Evolutionary conservation across 2,113 vertebrate genomes (phyloP).

Genomic region (Eurypyga helias): DNA sequence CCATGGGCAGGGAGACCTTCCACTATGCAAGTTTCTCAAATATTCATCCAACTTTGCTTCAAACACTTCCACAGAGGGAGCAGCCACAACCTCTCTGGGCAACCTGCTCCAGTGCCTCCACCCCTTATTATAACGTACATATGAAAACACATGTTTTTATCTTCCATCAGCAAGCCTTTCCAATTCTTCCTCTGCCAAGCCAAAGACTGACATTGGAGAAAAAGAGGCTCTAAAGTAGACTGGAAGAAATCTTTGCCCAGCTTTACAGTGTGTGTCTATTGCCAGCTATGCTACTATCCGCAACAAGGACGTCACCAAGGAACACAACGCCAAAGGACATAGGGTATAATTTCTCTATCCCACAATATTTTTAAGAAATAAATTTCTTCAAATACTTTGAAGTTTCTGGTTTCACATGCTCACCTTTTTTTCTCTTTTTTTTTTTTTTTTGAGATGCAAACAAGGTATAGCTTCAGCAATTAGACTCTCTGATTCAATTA

Average conservation of each 20-base stretch:
- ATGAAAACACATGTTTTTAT: background rate
- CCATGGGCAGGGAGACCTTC: too few relatives aligned
- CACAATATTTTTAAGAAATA: background rate
- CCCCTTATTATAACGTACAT: background rate
- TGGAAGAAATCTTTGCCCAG: background rate
- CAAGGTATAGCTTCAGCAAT: background rate
- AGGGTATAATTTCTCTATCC: background rate
- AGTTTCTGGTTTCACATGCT: background rate
- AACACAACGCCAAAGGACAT: background rate
- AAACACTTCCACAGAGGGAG: too few relatives aligned
- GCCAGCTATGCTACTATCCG: background rate
- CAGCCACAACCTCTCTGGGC: too few relatives aligned
- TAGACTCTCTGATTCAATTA: background rate
- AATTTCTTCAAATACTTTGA: background rate
- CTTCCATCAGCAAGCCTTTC: background rate
- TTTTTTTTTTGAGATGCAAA: background rate
- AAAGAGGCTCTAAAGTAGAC: background rate
- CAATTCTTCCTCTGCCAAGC: background rate
- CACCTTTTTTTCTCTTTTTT: background rate
- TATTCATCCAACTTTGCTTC: too few relatives aligned
- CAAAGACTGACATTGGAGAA: background rate
- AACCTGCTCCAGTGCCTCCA: too few relatives aligned
- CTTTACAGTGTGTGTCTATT: background rate
- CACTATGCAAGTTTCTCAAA: too few relatives aligned
- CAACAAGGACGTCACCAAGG: background rate